Base-by-base conservation (phyloP, 2,888 invertebrate genomes). In the Synanthedon tipuliformis region DNA sequence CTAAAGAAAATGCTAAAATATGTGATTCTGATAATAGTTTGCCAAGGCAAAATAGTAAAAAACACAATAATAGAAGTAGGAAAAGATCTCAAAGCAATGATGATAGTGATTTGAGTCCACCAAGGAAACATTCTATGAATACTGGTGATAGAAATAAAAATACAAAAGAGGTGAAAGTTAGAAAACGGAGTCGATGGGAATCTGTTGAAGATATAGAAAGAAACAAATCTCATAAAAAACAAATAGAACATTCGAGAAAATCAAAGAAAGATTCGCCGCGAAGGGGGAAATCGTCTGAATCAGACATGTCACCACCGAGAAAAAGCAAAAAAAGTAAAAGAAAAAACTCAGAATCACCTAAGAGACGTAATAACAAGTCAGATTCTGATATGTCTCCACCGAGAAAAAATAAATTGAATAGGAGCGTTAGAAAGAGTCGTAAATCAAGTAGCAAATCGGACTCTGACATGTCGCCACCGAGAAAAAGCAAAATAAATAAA, bases 11-110 rank as follows among this genome's bases (percentile, higher is more conserved):
- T 40, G 16, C 48, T 13, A 61, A 55, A 52, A 57, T 54, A 12
- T 75, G 74, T 57, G 81, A 81, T 45, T 80, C 76, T 65, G 83
- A 88, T 59, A 60, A 73, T 50, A 86, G 84, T 55, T 85, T 82
- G 13, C 79, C 77, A 0, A 75, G 78, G 60, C 73, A 59, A 59
- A 63, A 57, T 54, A 51, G 50, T 11, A 61, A 57, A 51, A 57
- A 54, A 53, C 53, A 54, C 13, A 50, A 58, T 8, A 56, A 16
- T 12, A 55, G 50, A 50, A 45, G n/a, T 40, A 12, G 11, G 3
- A 27, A 50, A 50, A 50, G 23, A 4, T 16, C 40, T 13, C 40
- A 51, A 45, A 52, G 51, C 34, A 59, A 40, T 13, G 51, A 51
- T 27, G 54, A 57, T 51, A 65, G 62, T 11, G 69, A 69, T 51